These are phyloP conservation scores for Anticlea derivata DNA, from an alignment of 2,888 invertebrate genomes.

Conservation along the genomic window DNA sequence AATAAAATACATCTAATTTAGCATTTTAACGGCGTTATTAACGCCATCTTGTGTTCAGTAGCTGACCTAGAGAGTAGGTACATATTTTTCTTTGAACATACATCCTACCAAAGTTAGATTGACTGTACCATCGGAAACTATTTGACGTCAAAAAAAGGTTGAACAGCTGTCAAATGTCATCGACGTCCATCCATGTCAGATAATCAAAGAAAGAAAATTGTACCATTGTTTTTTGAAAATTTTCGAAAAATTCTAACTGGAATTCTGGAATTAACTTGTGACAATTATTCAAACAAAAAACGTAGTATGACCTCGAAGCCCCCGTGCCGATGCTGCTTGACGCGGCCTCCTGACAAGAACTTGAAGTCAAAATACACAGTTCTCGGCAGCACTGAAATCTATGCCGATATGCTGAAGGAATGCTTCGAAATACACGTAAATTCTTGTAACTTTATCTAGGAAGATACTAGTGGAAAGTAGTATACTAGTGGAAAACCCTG, in stretches of 20 bases:
- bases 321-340: slow-evolving; percentile 64
- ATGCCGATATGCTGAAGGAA: slow-evolving; percentile 70
- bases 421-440: slow-evolving; percentile 75
- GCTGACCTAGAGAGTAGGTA: neutral
- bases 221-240: slow-evolving; percentile 3
- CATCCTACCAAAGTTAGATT: no score
- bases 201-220: no score
- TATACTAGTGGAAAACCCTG: no score
- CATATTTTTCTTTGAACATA: no score
- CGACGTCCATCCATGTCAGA: no score
- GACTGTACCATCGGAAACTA: no score
- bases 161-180: no score
- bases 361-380: slow-evolving; percentile 55
- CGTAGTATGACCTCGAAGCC: slow-evolving; percentile 48
- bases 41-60: slow-evolving; percentile 22
- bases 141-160: no score
- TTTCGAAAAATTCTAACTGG: slow-evolving; percentile 2
- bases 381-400: slow-evolving; percentile 62
- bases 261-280: neutral
- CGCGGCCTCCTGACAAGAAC: slow-evolving; percentile 66
- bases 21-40: neutral
- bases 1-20: neutral
- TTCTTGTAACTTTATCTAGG: slow-evolving; percentile 10
- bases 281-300: neutral
- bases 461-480: no score